Evolutionary conservation across 2,888 invertebrate species (phyloP).

Genomic region (Dryocosmus kuriphilus): DNA sequence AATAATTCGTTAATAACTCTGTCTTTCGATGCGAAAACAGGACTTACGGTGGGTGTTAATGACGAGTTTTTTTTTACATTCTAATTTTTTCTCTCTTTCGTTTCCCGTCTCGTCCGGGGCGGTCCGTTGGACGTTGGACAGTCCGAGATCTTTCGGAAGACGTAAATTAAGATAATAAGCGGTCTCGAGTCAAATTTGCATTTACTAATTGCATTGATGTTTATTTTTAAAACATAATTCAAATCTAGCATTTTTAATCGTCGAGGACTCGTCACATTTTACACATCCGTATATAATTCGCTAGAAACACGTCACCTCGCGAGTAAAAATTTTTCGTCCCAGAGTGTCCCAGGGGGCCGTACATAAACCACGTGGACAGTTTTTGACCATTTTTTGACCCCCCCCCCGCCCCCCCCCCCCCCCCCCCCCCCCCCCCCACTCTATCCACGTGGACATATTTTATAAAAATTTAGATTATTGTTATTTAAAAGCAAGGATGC

Average conservation of each 20-base stretch:
- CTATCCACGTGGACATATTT: too few species aligned
- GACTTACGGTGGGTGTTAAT: slow-evolving; percentile 35
- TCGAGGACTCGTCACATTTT: slow-evolving; percentile 12
- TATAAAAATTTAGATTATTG: too few species aligned
- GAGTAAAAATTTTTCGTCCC: too few species aligned
- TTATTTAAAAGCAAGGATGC: too few species aligned
- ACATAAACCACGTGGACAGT: too few species aligned
- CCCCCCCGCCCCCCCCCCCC: too few species aligned
- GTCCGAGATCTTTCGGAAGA: slow-evolving; percentile 13
- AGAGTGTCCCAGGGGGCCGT: too few species aligned
- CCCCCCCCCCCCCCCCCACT: too few species aligned
- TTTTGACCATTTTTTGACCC: too few species aligned
- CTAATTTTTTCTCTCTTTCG: slow-evolving; percentile 10
- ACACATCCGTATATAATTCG: too few species aligned
- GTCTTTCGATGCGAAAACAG: slow-evolving; percentile 42
- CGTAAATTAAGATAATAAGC: slow-evolving; percentile 40
- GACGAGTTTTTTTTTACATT: slow-evolving; percentile 28
- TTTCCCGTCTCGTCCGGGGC: slow-evolving; percentile 13
- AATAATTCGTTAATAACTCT: slow-evolving; percentile 49
- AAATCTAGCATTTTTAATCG: slow-evolving; percentile 30
- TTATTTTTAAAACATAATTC: slow-evolving; percentile 35
- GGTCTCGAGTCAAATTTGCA: slow-evolving; percentile 18
- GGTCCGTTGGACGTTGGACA: slow-evolving; percentile 33
- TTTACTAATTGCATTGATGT: slow-evolving; percentile 20
- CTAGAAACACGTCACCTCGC: too few species aligned